These are phyloP conservation scores for Panopea generosa DNA, from an alignment of 2,888 invertebrate species.

Conservation along the genomic window DNA sequence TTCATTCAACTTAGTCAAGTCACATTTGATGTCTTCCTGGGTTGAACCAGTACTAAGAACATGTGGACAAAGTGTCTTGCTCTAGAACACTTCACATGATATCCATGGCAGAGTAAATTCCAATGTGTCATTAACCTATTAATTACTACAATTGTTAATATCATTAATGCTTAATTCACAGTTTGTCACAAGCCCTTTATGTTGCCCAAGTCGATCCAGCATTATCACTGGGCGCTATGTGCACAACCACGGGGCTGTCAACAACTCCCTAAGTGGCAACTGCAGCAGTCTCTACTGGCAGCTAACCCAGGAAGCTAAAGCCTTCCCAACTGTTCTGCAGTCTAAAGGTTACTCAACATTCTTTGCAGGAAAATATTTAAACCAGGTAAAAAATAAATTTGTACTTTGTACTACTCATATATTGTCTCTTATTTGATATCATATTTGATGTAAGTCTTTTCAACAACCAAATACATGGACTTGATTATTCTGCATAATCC, in stretches of 20 bases:
- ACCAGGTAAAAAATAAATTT: slow-evolving; percentile 88
- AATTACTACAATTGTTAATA: no score
- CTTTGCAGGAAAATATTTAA: slow-evolving; percentile 97
- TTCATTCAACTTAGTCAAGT: no score
- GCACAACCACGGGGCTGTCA: slow-evolving; percentile 92
- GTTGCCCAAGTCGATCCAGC: slow-evolving; percentile 96
- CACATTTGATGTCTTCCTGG: no score
- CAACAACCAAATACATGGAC: no score
- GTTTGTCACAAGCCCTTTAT: slow-evolving; percentile 94
- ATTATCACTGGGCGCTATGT: slow-evolving; percentile 93
- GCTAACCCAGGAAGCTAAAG: slow-evolving; percentile 88
- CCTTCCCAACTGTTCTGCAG: slow-evolving; percentile 90
- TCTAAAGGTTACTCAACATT: slow-evolving; percentile 91
- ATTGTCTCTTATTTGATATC: background rate
- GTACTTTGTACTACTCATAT: background rate
- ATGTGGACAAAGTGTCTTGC: no score
- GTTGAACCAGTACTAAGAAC: no score
- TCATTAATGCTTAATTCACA: no score
- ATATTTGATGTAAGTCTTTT: no score
- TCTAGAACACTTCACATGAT: no score
- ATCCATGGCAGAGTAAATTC: no score
- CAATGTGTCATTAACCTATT: no score
- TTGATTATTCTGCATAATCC: no score
- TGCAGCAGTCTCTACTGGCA: slow-evolving; percentile 92
- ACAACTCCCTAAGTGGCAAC: slow-evolving; percentile 92